Evolutionary conservation across 2,113 vertebrate species (phyloP), one percentile per base, ranked within the genome.

Genomic region (Petrocephalus microphthalmus): DNA sequence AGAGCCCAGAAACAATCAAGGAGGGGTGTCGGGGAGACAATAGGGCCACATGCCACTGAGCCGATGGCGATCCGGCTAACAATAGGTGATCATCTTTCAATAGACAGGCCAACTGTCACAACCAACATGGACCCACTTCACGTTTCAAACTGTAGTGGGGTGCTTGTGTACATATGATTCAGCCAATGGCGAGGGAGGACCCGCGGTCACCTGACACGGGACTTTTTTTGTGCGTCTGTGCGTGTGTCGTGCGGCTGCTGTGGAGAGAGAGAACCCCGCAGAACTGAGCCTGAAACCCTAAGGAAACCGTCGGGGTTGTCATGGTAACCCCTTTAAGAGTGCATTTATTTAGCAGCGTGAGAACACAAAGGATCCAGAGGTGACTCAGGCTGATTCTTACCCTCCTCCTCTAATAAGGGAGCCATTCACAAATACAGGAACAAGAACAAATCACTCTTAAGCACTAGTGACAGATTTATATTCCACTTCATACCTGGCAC

Each of bases 71-170:
- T 95, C 94, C 90, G 91, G 88, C 2, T 81, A 93, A 96, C 95
- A 96, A 96, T 95, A 94, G 87, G 91, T 91, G 83, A 22, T 92
- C 84, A 45, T 92, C 94, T 93, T 89, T 91, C 93, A 90, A 74
- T 93, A 93, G 92, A 90, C 86, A 89, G 90, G 88, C 96, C 96
- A 96, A 95, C 95, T 94, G 96, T 94, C 94, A 93, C 93, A 56
- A 90, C 88, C 85, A 88, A 92, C 92, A 91, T 3, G 71, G 91
- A 92, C 91, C 90, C 87, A 91, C 92, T 88, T 91, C 0, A 82
- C 90, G 90, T 95, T 95, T 96, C 94, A 94, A 96, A 95, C 90
- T 64, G 13, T 83, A 88, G 86, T 89, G 37, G 91, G 92, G 91
- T 71, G 56, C 89, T 83, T 94, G 95, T 96, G 96, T 95, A 94